These are phyloP conservation scores for Rhinogobius similis DNA, from an alignment of 2,113 vertebrate species.

Conservation along the genomic window DNA sequence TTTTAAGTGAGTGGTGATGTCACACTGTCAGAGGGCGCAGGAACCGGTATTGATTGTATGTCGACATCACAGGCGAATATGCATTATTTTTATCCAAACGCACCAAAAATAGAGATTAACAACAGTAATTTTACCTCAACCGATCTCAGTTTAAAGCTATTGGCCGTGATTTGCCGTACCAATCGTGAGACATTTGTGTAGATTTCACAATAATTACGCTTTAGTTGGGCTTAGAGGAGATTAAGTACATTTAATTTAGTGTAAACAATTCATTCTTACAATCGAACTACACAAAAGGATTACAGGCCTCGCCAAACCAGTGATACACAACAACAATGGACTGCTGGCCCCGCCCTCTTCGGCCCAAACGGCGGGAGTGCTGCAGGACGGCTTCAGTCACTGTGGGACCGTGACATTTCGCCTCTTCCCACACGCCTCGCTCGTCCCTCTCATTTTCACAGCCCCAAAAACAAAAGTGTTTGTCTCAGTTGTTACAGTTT, in stretches of 20 bases:
- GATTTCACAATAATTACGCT: background rate
- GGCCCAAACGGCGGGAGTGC: conserved; percentile 39
- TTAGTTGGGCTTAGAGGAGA: background rate
- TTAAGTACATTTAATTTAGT: background rate
- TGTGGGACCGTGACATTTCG: conserved; percentile 77
- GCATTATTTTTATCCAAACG: background rate
- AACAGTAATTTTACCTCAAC: background rate
- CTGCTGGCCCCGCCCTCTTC: conserved; percentile 31
- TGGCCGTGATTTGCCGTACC: no score
- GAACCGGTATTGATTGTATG: background rate
- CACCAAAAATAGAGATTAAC: background rate
- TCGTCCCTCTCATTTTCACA: conserved; percentile 68
- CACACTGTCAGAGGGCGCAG: background rate
- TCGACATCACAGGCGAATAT: no score
- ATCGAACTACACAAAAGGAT: conserved; percentile 32
- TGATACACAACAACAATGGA: conserved; percentile 11
- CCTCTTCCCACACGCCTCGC: conserved; percentile 73
- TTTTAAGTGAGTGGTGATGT: no score
- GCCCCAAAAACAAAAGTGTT: conserved; percentile 72
- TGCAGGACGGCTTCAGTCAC: conserved; percentile 44
- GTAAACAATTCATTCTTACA: background rate
- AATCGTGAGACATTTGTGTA: background rate
- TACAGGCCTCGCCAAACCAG: conserved; percentile 43
- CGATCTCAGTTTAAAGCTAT: background rate
- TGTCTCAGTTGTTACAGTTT: conserved; percentile 54